phyloP scores from a whole-genome alignment of 1,140 invertebrate genomes.

The Eciton burchellii region DNA sequence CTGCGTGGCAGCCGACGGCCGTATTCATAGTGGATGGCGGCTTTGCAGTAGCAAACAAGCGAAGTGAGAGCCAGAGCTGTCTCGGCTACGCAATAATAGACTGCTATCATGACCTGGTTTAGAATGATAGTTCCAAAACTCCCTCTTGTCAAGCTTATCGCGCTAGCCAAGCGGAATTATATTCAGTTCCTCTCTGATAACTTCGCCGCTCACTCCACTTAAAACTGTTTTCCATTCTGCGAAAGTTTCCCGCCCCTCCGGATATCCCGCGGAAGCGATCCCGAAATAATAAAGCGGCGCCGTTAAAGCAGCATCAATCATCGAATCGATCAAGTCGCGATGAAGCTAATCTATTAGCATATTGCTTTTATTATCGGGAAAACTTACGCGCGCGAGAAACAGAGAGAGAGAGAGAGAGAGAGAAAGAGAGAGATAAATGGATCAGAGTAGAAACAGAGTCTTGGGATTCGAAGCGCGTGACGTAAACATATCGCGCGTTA shows the following conservation, averaged over 20 bases:
- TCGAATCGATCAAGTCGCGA: not conserved
- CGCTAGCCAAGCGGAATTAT: conserved; percentile 53
- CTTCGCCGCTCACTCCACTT: conserved; percentile 50
- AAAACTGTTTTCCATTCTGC: conserved; percentile 50
- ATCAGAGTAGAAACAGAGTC: no score
- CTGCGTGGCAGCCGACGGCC: conserved; percentile 54
- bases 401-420: no score
- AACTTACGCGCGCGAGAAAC: no score
- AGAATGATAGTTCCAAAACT: conserved; percentile 60
- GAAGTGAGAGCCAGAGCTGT: conserved; percentile 51
- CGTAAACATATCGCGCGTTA: conserved; percentile 16
- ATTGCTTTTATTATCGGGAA: not conserved
- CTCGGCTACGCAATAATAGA: conserved; percentile 58
- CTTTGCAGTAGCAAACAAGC: conserved; percentile 58
- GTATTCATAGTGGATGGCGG: conserved; percentile 57
- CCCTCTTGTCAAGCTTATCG: conserved; percentile 55
- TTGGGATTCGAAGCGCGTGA: no score
- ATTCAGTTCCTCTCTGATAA: conserved; percentile 37
- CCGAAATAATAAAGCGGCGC: conserved; percentile 24
- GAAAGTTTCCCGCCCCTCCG: not conserved
- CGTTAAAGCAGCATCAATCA: not conserved
- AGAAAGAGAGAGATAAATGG: conserved; percentile 20
- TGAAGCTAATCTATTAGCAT: not conserved
- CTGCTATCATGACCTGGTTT: conserved; percentile 61
- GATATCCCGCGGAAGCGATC: conserved; percentile 33